phyloP scores from a whole-genome alignment of 1,140 invertebrate species.

The Manduca sexta region DNA sequence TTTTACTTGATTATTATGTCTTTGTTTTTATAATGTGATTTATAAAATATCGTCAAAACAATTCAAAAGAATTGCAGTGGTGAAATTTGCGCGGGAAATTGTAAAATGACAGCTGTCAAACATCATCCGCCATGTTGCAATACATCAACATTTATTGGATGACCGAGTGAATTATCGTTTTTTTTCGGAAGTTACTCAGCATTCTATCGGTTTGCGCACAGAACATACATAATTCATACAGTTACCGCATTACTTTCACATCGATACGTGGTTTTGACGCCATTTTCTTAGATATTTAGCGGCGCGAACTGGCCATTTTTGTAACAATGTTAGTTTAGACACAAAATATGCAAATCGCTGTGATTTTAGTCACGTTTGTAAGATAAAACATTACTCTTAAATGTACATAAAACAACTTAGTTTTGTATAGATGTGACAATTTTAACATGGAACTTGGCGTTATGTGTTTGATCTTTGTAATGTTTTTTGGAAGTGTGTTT shows the following conservation, averaged over 20 bases:
- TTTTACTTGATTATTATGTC: too few relatives aligned
- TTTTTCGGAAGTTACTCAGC: constrained; percentile 25
- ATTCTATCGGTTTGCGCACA: constrained; percentile 10
- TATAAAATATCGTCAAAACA: too few relatives aligned
- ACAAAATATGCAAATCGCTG: too few relatives aligned
- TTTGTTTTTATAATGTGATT: too few relatives aligned
- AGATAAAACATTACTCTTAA: neutral
- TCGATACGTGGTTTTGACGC: constrained; percentile 5
- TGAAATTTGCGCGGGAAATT: constrained; percentile 1
- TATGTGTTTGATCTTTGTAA: too few relatives aligned
- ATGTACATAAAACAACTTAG: neutral
- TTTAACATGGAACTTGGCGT: too few relatives aligned
- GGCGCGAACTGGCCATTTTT: neutral
- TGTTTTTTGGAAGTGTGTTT: too few relatives aligned
- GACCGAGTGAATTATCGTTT: neutral
- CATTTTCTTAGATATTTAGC: constrained; percentile 9
- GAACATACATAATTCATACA: constrained; percentile 20
- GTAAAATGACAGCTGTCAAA: neutral
- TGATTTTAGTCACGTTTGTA: too few relatives aligned
- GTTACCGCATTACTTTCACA: constrained; percentile 28
- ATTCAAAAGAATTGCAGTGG: too few relatives aligned
- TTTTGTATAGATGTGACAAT: too few relatives aligned
- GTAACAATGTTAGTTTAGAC: too few relatives aligned
- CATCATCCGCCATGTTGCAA: neutral
- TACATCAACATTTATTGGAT: neutral